Evolutionary conservation across 2,888 invertebrate genomes (phyloP), one percentile per base, ranked within the genome.

Genomic region (Ornithoptera priamus): DNA sequence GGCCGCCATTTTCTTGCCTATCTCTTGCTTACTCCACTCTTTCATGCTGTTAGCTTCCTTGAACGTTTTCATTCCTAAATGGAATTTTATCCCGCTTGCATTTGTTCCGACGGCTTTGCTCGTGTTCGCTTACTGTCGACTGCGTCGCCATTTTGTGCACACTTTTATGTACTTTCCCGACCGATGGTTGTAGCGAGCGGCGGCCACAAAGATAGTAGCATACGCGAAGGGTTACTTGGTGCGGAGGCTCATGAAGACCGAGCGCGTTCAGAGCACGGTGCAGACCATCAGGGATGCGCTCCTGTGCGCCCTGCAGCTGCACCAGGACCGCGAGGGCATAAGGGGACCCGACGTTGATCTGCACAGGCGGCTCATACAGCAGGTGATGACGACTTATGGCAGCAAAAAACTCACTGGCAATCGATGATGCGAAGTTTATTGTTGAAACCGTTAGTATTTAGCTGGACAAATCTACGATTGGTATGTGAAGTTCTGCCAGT

Each of bases 221-320:
- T 90, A 91, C 76, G 94, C 93, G 36, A 95, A 95, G 78, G 98
- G 98, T 0, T 98, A 94, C 85, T 90, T 98, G 68, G 95, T 96
- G 30, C 94, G 98, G 64, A 94, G 97, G 60, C 92, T 98, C 67
- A 94, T 98, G 89, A 94, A 93, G 77, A 97, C 98, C 0, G 96
- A 96, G 78, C 95, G 96, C 77, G 96, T 98, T 18, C 96, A 96
- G 85, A 93, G 93, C 69, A 93, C 97, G 22, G 96, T 97, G 76
- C 95, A 95, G 86, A 97, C 96, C 5, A 96, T 97, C 75, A 93
- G 94, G 82, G 97, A 97, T 81, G 96, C 97, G 5, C 87, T 97
- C 71, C 89, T 95, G 65, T 96, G 96, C 86, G 96, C 97, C 62
- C 88, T 97, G 75, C 94, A 95, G 80, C 92, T 97, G 80, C 96